Evolutionary conservation across 2,113 vertebrate genomes (phyloP).

Genomic region (Enhydra lutris): DNA sequence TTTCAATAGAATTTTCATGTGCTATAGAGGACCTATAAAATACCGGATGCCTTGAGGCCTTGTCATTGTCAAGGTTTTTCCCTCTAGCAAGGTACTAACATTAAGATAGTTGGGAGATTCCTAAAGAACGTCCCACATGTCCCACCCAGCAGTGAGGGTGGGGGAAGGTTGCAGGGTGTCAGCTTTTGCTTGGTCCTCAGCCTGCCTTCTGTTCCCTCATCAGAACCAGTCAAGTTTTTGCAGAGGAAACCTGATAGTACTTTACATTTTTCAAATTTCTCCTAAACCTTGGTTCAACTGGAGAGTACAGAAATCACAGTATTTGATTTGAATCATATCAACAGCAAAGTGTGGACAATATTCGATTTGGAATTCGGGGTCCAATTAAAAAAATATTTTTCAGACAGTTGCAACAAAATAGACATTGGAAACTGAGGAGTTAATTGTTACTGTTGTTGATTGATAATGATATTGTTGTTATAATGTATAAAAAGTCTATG

Average conservation of each 20-base stretch:
- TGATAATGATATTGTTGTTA: neutral
- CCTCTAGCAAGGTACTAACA: too few species aligned
- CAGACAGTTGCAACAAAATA: neutral
- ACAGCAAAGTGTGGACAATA: neutral
- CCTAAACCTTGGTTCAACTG: neutral
- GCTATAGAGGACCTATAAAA: too few species aligned
- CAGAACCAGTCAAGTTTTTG: neutral
- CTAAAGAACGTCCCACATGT: too few species aligned
- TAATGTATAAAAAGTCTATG: neutral
- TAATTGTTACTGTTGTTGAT: neutral
- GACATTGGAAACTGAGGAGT: neutral
- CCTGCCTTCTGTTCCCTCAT: too few species aligned
- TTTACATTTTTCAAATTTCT: neutral
- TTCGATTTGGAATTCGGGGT: neutral
- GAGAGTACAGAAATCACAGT: neutral
- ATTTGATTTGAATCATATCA: neutral
- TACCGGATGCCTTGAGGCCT: too few species aligned
- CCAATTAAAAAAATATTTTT: neutral
- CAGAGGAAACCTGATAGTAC: neutral
- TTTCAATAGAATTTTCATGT: too few species aligned
- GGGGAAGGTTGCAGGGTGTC: too few species aligned
- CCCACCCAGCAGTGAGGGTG: too few species aligned
- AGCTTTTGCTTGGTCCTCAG: too few species aligned
- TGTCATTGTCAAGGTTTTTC: too few species aligned
- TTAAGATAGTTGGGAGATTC: too few species aligned